A percentile compares a stretch with the other conserved stretches of the same genome.
Evolutionary conservation across 2,888 invertebrate species (phyloP).

Genomic region (Amphiduros pacificus): DNA sequence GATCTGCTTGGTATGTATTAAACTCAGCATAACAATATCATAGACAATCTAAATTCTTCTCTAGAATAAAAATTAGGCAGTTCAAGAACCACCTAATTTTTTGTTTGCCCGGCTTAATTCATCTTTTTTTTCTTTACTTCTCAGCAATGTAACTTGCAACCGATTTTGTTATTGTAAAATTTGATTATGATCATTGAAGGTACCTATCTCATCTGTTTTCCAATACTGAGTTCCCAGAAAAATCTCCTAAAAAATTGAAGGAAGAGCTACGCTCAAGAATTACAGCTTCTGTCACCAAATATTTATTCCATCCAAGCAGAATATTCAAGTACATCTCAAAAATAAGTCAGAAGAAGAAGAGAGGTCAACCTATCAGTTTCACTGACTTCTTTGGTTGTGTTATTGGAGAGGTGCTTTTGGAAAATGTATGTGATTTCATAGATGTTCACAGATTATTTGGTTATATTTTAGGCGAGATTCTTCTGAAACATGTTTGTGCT

Average conservation of each 20-base stretch:
- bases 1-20: constrained; percentile 61
- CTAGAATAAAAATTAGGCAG: no score
- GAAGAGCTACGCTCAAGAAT: constrained; percentile 56
- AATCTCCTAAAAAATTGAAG: constrained; percentile 52
- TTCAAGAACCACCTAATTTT: no score
- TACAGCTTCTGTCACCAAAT: constrained; percentile 50
- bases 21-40: no score
- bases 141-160: no score
- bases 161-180: no score
- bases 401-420: constrained; percentile 60
- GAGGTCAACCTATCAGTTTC: constrained; percentile 61
- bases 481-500: no score
- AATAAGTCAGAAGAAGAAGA: constrained; percentile 54
- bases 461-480: no score
- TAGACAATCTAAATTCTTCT: no score
- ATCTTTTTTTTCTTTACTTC: no score
- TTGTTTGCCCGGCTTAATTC: no score
- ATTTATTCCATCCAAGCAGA: constrained; percentile 46
- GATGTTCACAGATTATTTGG: no score
- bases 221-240: constrained; percentile 57
- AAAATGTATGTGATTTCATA: constrained; percentile 59
- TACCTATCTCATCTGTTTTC: constrained; percentile 61
- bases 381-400: constrained; percentile 62
- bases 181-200: no score
- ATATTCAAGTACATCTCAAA: constrained; percentile 50